These are phyloP conservation scores for Corella eumyota DNA, from an alignment of 23 tunicate species.

Conservation along the genomic window DNA sequence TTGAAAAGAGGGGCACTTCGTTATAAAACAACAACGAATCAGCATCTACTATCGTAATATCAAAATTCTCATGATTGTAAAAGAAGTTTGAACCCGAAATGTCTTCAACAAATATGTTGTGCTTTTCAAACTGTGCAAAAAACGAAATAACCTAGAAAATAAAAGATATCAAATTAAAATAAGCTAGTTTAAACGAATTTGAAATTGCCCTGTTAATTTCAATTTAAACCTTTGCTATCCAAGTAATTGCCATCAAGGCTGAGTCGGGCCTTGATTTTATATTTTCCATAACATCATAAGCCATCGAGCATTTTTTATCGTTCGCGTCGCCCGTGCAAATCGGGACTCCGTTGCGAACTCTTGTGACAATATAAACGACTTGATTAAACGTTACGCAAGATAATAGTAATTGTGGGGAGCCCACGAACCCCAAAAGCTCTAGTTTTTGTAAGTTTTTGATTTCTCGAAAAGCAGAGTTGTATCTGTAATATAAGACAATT, in stretches of 20 bases:
- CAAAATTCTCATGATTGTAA: slow-evolving; percentile 24
- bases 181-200: too few species aligned
- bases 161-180: too few species aligned
- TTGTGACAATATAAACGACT: slow-evolving; percentile 39
- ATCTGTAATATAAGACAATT: too few species aligned
- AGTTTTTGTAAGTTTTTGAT: slow-evolving; percentile 26
- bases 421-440: slow-evolving; percentile 10
- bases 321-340: slow-evolving; percentile 48
- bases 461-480: slow-evolving; percentile 59
- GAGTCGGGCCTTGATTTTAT: slow-evolving; percentile 3
- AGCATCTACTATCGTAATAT: slow-evolving; percentile 45
- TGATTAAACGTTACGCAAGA: slow-evolving; percentile 20
- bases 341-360: slow-evolving; percentile 27
- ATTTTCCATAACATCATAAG: slow-evolving; percentile 6
- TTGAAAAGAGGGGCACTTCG: slow-evolving; percentile 18
- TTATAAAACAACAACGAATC: slow-evolving; percentile 63
- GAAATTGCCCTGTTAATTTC: too few species aligned
- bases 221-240: slow-evolving; percentile 46
- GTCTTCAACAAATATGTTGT: slow-evolving; percentile 64
- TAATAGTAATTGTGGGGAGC: slow-evolving; percentile 36
- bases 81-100: slow-evolving; percentile 52
- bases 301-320: slow-evolving; percentile 35
- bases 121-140: slow-evolving; percentile 56
- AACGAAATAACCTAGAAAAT: slow-evolving; percentile 35
- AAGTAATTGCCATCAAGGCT: slow-evolving; percentile 9